A percentile compares a stretch with the other conserved stretches of the same genome.
These are phyloP conservation scores for Nasonovia ribisnigri DNA, from an alignment of 2,888 invertebrate species.

Conservation along the genomic window DNA sequence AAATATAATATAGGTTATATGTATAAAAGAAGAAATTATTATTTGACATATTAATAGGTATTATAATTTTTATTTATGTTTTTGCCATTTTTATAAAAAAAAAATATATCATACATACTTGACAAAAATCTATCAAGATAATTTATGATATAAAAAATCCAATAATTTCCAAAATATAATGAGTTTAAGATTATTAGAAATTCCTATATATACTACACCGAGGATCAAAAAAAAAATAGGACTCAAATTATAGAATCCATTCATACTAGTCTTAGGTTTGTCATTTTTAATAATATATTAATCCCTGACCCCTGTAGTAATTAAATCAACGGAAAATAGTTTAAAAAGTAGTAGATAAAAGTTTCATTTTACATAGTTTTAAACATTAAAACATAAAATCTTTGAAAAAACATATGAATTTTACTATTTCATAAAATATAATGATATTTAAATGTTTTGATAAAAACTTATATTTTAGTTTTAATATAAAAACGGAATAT, in stretches of 20 bases:
- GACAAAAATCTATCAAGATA: not conserved
- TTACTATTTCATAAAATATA: not conserved
- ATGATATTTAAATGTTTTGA: not conserved
- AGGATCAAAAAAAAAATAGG: not conserved
- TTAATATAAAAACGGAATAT: not conserved
- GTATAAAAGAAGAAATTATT: not conserved
- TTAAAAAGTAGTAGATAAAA: too few relatives aligned
- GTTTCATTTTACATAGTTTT: not conserved
- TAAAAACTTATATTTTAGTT: not conserved
- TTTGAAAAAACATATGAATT: not conserved
- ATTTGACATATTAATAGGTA: constrained; percentile 5
- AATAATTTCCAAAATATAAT: not conserved
- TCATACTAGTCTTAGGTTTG: too few relatives aligned
- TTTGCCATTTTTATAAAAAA: not conserved
- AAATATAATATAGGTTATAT: not conserved
- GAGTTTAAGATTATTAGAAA: not conserved
- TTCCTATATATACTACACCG: not conserved
- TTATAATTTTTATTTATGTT: not conserved
- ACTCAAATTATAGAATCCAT: not conserved
- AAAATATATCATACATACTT: not conserved
- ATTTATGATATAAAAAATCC: not conserved
- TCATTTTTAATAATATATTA: not conserved
- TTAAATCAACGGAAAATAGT: too few relatives aligned
- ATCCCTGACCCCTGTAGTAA: too few relatives aligned
- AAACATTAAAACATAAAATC: not conserved